Conservation (phyloP, 2,888 invertebrate species). For the Tineola bisselliella region DNA sequence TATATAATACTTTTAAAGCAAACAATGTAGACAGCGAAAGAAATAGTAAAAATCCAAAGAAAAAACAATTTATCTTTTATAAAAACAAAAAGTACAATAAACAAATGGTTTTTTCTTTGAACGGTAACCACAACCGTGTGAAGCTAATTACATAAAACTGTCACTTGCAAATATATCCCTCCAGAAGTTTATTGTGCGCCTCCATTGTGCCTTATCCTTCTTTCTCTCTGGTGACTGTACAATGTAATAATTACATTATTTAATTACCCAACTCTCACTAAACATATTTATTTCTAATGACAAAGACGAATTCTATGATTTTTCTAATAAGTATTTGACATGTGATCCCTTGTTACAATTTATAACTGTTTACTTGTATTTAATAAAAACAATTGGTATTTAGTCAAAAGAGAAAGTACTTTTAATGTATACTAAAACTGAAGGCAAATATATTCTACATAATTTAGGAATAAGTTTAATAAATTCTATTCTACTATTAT, state of each 20-base stretch:
- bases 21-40: neutral
- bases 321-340: too few species aligned
- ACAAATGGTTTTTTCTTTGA: constrained; percentile 45
- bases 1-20: neutral
- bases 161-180: constrained; percentile 66
- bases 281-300: too few species aligned
- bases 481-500: too few species aligned
- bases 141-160: constrained; percentile 32
- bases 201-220: constrained; percentile 63
- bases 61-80: constrained; percentile 10
- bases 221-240: constrained; percentile 62
- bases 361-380: too few species aligned
- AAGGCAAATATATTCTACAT: too few species aligned
- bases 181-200: constrained; percentile 68
- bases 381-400: too few species aligned
- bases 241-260: neutral
- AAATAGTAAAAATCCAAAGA: constrained; percentile 23
- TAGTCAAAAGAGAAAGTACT: too few species aligned
- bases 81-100: neutral
- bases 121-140: neutral
- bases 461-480: too few species aligned
- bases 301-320: too few species aligned
- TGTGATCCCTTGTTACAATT: too few species aligned
- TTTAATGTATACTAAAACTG: too few species aligned
- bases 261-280: too few species aligned